These are phyloP conservation scores for Ferrisia virgata DNA, from an alignment of 2,888 invertebrate genomes.

Conservation along the genomic window DNA sequence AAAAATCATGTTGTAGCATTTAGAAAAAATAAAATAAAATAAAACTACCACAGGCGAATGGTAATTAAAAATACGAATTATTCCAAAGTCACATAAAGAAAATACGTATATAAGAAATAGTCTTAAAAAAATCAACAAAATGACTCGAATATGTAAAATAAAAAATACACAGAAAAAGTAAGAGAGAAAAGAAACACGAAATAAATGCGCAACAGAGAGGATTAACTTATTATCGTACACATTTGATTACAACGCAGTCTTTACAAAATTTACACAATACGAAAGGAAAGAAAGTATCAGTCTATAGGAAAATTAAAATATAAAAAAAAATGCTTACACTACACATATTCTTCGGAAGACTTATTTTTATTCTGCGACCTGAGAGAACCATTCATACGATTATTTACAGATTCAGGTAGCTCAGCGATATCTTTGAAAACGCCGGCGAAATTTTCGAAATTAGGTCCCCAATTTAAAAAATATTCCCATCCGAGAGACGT, in stretches of 20 bases:
- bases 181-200: background rate
- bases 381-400: conserved; percentile 69
- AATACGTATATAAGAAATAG: background rate
- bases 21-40: background rate
- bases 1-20: background rate
- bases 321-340: background rate
- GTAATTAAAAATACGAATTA: background rate
- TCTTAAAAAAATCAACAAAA: conserved; percentile 26
- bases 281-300: conserved; percentile 21
- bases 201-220: conserved; percentile 31
- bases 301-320: background rate
- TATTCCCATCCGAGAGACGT: conserved; percentile 90
- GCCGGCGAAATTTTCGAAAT: conserved; percentile 74
- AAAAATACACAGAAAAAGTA: background rate
- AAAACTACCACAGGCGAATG: background rate
- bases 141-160: conserved; percentile 35
- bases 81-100: background rate
- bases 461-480: conserved; percentile 81
- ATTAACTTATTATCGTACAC: conserved; percentile 20
- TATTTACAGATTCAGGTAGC: conserved; percentile 77
- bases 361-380: conserved; percentile 54
- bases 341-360: conserved; percentile 48
- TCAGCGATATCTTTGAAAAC: conserved; percentile 96
- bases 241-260: conserved; percentile 43
- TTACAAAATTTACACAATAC: conserved; percentile 1